phyloP scores from a whole-genome alignment of 2,888 invertebrate species.

The Graphium colonna region DNA sequence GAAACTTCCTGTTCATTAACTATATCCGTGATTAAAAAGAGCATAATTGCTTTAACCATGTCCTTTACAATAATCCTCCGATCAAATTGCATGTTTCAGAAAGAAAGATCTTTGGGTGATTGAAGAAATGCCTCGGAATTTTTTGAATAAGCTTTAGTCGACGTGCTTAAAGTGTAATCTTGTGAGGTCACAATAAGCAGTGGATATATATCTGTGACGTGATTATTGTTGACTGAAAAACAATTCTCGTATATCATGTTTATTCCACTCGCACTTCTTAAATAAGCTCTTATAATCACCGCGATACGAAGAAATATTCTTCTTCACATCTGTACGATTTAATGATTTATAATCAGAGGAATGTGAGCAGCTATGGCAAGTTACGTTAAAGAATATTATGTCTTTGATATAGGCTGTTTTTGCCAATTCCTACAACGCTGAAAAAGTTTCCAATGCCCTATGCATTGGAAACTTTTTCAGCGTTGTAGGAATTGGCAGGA shows the following conservation, averaged over 20 bases:
- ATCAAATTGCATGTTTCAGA: conserved; percentile 77
- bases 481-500: conserved; percentile 64
- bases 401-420: conserved; percentile 79
- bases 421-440: conserved; percentile 61
- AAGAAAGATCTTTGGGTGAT: conserved; percentile 82
- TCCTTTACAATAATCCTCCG: conserved; percentile 59
- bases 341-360: conserved; percentile 58
- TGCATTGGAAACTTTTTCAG: conserved; percentile 34
- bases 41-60: conserved; percentile 56
- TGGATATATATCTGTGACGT: conserved; percentile 37
- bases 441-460: conserved; percentile 25
- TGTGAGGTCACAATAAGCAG: conserved; percentile 53
- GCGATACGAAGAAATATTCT: conserved; percentile 60
- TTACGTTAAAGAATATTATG: conserved; percentile 80
- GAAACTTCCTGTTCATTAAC: conserved; percentile 79
- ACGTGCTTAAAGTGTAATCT: conserved; percentile 58
- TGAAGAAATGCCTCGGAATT: conserved; percentile 81
- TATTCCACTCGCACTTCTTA: conserved; percentile 82
- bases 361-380: conserved; percentile 74
- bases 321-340: conserved; percentile 63
- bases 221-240: conserved; percentile 82
- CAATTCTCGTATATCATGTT: conserved; percentile 82
- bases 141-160: conserved; percentile 71
- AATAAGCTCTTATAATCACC: conserved; percentile 81
- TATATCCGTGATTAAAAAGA: conserved; percentile 77